These are phyloP conservation scores for Ichneumoninae sp. DNA, from an alignment of 2,888 invertebrate species.

Conservation along the genomic window DNA sequence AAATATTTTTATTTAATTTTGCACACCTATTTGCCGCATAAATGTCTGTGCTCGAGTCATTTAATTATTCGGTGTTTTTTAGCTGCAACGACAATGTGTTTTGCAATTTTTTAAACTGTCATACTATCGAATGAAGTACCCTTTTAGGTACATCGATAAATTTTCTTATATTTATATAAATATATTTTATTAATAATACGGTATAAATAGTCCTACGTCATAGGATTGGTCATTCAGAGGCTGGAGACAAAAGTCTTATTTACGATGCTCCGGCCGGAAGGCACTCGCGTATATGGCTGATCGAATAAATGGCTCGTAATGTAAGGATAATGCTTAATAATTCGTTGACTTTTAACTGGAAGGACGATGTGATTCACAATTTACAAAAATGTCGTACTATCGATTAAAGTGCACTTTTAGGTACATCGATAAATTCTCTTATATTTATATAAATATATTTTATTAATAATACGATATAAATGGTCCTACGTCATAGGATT, in stretches of 20 bases:
- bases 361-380: background rate
- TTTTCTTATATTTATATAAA: background rate
- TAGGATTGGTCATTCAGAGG: conserved; percentile 40
- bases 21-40: no score
- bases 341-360: background rate
- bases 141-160: background rate
- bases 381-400: background rate
- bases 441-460: background rate
- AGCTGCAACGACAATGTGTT: background rate
- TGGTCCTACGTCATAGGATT: background rate
- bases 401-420: background rate
- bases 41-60: background rate
- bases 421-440: background rate
- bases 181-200: no score
- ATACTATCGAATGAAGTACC: background rate
- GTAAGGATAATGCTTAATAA: conserved; percentile 73
- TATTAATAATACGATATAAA: background rate
- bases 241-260: conserved; percentile 66
- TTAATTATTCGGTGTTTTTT: no score
- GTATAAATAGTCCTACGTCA: background rate
- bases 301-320: conserved; percentile 76
- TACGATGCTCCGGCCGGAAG: conserved; percentile 64
- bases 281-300: conserved; percentile 67
- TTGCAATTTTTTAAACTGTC: background rate
- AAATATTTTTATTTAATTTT: no score